Evolutionary conservation across 2,888 invertebrate genomes (phyloP).

Genomic region (Steinernema carpocapsae): DNA sequence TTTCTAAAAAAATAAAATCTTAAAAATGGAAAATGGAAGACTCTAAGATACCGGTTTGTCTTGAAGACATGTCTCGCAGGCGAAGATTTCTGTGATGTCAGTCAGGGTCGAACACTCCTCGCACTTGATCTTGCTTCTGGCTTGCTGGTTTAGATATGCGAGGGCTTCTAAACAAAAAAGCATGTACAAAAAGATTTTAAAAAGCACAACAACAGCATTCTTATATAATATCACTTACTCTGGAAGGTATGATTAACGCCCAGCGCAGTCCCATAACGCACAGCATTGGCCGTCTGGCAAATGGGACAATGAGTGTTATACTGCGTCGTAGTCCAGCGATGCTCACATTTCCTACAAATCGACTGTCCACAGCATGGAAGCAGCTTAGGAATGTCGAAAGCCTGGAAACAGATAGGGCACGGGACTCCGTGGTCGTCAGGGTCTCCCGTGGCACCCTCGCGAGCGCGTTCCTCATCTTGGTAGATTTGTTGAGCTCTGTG

Average conservation of each 20-base stretch:
- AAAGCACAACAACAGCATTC: no score
- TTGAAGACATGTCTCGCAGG: neutral
- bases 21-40: neutral
- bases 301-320: no score
- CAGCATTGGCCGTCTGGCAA: no score
- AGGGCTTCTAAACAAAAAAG: neutral
- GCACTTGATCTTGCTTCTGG: neutral
- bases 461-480: no score
- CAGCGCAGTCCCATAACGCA: no score
- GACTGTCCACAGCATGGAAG: slow-evolving; percentile 10
- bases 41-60: neutral
- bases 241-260: no score
- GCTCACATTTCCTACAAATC: neutral
- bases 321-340: neutral
- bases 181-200: no score
- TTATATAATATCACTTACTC: no score
- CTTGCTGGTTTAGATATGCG: neutral
- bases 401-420: neutral
- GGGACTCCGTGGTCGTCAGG: neutral
- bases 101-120: neutral
- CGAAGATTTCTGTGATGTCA: neutral
- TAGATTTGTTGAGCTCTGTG: no score
- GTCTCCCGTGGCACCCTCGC: no score
- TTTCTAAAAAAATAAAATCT: neutral
- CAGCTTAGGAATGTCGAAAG: neutral